Evolutionary conservation across 2,113 vertebrate species (phyloP).

Genomic region (Nansenia antarctica): DNA sequence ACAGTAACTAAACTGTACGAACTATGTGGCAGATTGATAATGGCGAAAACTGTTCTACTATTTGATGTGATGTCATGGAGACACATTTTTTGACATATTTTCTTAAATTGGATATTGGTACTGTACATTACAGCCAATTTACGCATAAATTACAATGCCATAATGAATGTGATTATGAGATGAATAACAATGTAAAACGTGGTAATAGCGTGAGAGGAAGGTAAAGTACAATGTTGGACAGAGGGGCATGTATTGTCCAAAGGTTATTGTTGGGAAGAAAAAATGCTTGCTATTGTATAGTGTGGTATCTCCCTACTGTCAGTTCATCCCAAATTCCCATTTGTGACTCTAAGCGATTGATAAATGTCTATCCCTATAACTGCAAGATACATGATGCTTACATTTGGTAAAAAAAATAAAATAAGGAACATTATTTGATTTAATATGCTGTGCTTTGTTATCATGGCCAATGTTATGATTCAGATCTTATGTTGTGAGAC

Average conservation of each 20-base stretch:
- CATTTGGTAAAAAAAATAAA: conserved; percentile 11
- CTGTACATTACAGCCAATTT: conserved; percentile 35
- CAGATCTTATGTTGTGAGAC: too few species aligned
- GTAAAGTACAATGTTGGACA: not conserved
- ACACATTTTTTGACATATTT: conserved; percentile 17
- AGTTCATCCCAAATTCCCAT: conserved; percentile 10
- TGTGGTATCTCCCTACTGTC: conserved; percentile 8
- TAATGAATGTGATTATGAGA: not conserved
- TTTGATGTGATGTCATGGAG: conserved; percentile 18
- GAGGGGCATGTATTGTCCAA: not conserved
- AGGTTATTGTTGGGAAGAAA: not conserved
- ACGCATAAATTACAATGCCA: conserved; percentile 1
- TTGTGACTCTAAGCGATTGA: not conserved
- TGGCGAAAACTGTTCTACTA: not conserved
- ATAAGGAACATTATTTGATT: not conserved
- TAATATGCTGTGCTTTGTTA: conserved; percentile 24
- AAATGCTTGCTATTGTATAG: not conserved
- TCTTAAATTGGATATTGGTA: conserved; percentile 32
- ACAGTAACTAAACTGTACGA: not conserved
- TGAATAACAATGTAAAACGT: not conserved
- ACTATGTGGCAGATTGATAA: not conserved
- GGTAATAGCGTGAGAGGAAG: not conserved
- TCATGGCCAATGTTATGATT: conserved; percentile 4
- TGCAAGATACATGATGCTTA: conserved; percentile 20
- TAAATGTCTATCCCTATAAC: conserved; percentile 11